phyloP scores from a whole-genome alignment of 1,140 invertebrate genomes.

The Solen grandis region DNA sequence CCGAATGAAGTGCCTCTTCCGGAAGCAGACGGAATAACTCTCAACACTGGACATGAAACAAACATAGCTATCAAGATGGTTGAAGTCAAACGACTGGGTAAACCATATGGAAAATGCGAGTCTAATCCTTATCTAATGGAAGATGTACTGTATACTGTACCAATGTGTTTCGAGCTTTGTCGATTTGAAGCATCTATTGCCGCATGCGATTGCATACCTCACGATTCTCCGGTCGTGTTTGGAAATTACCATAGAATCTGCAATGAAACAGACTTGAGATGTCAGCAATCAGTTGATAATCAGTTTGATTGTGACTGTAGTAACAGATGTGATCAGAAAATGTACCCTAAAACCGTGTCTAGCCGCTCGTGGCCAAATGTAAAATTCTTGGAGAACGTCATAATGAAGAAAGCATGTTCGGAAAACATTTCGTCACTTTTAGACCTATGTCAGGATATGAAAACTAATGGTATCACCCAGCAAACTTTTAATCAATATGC shows the following conservation, averaged over 20 bases:
- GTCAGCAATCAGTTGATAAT: not conserved
- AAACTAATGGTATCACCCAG: not conserved
- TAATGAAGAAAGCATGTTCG: constrained; percentile 11
- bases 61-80: not conserved
- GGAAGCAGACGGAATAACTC: constrained; percentile 13
- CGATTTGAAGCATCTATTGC: not conserved
- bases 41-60: constrained; percentile 13
- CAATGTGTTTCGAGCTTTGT: constrained; percentile 15
- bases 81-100: not conserved
- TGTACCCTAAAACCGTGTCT: constrained; percentile 1
- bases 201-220: constrained; percentile 2
- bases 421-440: not conserved
- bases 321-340: not conserved
- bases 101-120: constrained; percentile 20
- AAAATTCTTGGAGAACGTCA: not conserved
- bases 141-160: not conserved
- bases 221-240: not conserved
- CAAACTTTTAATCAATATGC: not conserved
- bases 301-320: not conserved
- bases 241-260: not conserved
- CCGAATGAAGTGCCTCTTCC: constrained; percentile 8
- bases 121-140: not conserved
- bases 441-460: not conserved
- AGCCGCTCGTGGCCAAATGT: constrained; percentile 12
- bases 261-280: not conserved